Evolutionary conservation across 2,113 vertebrate species (phyloP).

Genomic region (Colius striatus): DNA sequence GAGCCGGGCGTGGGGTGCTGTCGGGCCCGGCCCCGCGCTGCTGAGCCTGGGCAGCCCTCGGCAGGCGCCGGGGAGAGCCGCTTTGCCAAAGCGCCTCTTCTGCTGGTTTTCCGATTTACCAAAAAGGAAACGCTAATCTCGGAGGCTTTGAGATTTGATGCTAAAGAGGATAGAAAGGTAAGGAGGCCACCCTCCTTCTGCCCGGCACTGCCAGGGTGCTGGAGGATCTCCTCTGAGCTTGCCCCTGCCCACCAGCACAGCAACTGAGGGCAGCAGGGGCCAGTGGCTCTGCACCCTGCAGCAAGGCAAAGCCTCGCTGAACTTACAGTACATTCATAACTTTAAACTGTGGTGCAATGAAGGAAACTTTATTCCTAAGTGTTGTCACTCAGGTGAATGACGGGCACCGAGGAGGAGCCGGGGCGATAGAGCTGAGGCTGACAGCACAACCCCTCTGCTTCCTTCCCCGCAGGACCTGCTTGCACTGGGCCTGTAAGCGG

Average conservation of each 20-base stretch:
- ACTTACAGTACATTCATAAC: rapidly evolving
- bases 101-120: background rate
- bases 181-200: background rate
- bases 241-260: rapidly evolving
- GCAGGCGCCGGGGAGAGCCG: rapidly evolving
- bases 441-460: background rate
- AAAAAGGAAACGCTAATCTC: background rate
- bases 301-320: background rate
- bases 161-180: constrained; percentile 32
- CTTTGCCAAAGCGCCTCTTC: rapidly evolving
- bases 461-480: constrained; percentile 80
- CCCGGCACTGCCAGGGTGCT: background rate
- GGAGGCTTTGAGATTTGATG: background rate
- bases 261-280: too few species aligned
- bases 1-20: too few species aligned
- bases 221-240: rapidly evolving
- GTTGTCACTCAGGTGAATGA: rapidly evolving
- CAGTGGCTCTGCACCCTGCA: rapidly evolving
- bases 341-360: rapidly evolving
- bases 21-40: rapidly evolving
- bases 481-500: constrained; percentile 92
- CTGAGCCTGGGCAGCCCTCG: background rate
- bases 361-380: background rate
- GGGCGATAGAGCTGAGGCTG: rapidly evolving
- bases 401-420: rapidly evolving